phyloP scores from a whole-genome alignment of 2,797 vertebrate genomes.

The Rhinogobio ventralis region DNA sequence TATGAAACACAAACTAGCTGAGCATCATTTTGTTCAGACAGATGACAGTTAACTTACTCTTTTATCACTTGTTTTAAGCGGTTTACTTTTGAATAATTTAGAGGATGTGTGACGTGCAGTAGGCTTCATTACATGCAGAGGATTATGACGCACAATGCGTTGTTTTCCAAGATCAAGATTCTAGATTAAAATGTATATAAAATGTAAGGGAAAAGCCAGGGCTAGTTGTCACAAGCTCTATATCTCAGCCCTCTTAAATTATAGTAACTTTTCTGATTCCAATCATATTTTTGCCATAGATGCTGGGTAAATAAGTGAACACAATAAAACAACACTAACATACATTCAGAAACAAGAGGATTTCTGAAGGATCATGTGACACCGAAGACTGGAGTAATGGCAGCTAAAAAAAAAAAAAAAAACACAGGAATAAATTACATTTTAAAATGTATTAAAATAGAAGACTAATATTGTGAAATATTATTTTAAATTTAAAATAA shows the following conservation, averaged over 20 bases:
- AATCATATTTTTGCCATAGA: background rate
- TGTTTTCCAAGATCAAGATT: background rate
- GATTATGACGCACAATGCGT: background rate
- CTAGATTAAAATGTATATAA: background rate
- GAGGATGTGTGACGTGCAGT: background rate
- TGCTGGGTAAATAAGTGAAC: too few relatives aligned
- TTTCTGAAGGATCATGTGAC: slow-evolving; percentile 1
- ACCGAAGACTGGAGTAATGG: background rate
- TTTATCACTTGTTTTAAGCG: background rate
- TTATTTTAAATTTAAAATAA: background rate
- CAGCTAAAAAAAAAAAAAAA: too few relatives aligned
- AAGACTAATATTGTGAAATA: too few relatives aligned
- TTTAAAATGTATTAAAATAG: background rate
- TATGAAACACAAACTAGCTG: background rate
- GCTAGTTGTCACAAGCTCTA: background rate
- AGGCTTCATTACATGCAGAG: background rate
- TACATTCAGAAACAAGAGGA: background rate
- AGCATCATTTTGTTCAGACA: slow-evolving; percentile 18
- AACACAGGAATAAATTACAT: background rate
- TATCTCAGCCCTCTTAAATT: background rate
- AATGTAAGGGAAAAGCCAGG: background rate
- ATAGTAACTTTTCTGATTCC: background rate
- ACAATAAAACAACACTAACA: too few relatives aligned
- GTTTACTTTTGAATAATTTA: background rate
- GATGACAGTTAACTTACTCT: background rate